Base-by-base conservation (phyloP, 2,797 vertebrate genomes). In the Tragopan temminckii region DNA sequence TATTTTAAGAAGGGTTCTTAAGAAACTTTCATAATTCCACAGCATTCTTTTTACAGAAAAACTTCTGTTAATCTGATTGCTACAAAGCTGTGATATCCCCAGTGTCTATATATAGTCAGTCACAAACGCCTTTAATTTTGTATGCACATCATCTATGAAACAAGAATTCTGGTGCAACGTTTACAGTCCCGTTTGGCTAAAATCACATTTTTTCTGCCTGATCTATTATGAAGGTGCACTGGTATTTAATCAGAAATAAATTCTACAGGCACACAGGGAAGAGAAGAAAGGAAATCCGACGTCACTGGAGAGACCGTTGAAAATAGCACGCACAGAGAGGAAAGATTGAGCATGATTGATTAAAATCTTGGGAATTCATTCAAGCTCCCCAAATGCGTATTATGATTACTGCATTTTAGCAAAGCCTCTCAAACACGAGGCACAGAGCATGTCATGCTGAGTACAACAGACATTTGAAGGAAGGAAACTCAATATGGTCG, bases 31-130 rank as follows among this genome's bases (percentile, higher is more conserved):
- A 71, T 36, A 77, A 53, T 50, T 88, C 42, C 38, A 19, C 7
- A n/a, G 38, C 6, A 53, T 66, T 68, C 23, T 71, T 85, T 46
- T 24, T 78, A 36, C 9, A 59, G 24, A 76, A 79, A 10, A 35
- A 85, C 43, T 89, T 74, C 27, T 85, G 27, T 57, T 94, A 52
- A 79, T 33, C n/a, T 57, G 27, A n/a, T 42, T 67, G 40, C 35
- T 70, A 53, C 12, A 48, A 84, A 81, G 48, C 36, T 61, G 10
- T 20, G 15, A 46, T 48, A 78, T 29, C 27, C 21, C 19, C 40
- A 66, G 7, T 0, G 0, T 59, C 21, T 67, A 3, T 5, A 63
- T 0, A 2, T 5, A 31, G 8, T 42, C 42, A 75, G 10, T n/a
- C 53, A 63, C 61, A 84, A 89, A 89, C 0, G 2, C 31, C 35